Percentiles rank a stretch among this genome's conserved stretches.
Conservation (phyloP, 2,797 vertebrate species). For the Girardinus metallicus region DNA sequence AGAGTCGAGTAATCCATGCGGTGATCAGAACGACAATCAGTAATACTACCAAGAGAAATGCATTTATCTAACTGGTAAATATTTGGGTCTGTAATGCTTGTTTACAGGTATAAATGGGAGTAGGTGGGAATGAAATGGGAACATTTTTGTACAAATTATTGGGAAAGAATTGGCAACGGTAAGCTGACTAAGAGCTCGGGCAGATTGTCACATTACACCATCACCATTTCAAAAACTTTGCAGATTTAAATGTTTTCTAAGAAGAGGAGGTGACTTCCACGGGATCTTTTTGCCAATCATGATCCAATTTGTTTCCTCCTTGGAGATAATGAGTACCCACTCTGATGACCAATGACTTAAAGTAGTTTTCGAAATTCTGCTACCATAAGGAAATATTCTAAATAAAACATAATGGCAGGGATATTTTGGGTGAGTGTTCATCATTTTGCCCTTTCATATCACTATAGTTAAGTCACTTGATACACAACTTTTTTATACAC, state of each 20-base stretch:
- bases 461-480: neutral
- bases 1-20: neutral
- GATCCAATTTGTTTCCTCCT: neutral
- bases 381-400: neutral
- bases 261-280: neutral
- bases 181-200: neutral
- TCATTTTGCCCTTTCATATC: neutral
- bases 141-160: neutral
- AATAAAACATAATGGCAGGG: neutral
- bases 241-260: neutral
- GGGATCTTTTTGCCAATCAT: neutral
- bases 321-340: neutral
- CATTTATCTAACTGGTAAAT: neutral
- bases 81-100: neutral
- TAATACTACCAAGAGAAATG: neutral
- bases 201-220: neutral
- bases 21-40: neutral
- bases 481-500: neutral
- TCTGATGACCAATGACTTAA: neutral
- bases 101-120: neutral
- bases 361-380: neutral
- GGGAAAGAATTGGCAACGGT: neutral
- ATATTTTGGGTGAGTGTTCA: neutral
- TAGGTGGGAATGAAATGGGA: neutral
- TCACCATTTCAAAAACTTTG: neutral